Conservation (phyloP, 2,888 invertebrate species). For the Eumacrocentrus americanus region DNA sequence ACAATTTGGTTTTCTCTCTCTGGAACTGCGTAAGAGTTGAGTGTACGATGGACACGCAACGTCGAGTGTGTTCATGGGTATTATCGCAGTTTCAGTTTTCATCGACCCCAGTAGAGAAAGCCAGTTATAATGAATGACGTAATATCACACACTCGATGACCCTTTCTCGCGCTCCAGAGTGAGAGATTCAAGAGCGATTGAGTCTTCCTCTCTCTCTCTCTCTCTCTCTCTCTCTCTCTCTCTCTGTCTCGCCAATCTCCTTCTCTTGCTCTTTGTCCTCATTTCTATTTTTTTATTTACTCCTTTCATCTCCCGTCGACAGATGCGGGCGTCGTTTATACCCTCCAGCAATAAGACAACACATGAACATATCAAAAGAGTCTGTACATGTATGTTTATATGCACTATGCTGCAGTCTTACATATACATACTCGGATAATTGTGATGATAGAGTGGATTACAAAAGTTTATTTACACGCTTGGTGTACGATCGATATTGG, state of each 20-base stretch:
- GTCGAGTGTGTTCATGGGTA: not conserved
- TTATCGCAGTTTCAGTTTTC: conserved; percentile 9
- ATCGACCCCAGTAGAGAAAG: conserved; percentile 13
- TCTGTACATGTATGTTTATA: not conserved
- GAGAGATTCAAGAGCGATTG: not conserved
- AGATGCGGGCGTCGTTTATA: conserved; percentile 2
- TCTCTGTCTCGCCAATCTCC: not conserved
- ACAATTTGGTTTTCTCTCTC: no score
- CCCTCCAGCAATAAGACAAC: not conserved
- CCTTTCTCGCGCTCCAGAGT: not conserved
- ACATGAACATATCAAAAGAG: conserved; percentile 2
- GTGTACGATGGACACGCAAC: conserved; percentile 9
- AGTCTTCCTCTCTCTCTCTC: not conserved
- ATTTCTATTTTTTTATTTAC: not conserved
- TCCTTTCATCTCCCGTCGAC: conserved; percentile 2
- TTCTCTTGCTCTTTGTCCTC: not conserved
- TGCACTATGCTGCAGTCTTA: not conserved
- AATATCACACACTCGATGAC: conserved; percentile 12
- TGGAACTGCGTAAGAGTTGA: no score
- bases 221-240: not conserved
- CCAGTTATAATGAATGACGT: conserved; percentile 14
- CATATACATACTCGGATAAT: not conserved
- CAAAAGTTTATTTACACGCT: conserved; percentile 14
- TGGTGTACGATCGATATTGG: conserved; percentile 6
- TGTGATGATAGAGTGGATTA: not conserved